phyloP scores from a whole-genome alignment of 1,140 invertebrate species.

The Parasteatoda tepidariorum region DNA sequence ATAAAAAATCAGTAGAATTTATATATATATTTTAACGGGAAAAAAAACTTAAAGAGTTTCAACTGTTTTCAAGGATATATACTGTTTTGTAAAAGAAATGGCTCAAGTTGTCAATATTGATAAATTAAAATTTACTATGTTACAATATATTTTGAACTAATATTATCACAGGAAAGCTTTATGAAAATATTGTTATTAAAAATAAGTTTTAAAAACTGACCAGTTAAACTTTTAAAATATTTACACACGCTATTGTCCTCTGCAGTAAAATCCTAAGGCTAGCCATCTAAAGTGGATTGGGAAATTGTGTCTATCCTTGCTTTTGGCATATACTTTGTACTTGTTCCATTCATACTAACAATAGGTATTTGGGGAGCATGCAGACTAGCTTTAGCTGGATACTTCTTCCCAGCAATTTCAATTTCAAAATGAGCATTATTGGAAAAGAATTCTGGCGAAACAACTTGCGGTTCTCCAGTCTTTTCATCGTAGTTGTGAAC shows the following conservation, averaged over 20 bases:
- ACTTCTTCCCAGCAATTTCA: conserved; percentile 90
- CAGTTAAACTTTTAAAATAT: background rate
- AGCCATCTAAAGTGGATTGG: conserved; percentile 4
- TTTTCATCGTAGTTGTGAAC: conserved; percentile 84
- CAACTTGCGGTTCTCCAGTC: conserved; percentile 74
- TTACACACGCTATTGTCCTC: background rate
- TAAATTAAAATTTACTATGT: no score
- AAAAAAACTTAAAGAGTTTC: no score
- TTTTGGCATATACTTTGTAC: conserved; percentile 49
- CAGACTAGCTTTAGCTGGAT: conserved; percentile 77
- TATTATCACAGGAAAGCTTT: no score
- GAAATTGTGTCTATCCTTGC: conserved; percentile 2
- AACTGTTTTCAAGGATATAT: no score
- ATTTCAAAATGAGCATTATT: conserved; percentile 90
- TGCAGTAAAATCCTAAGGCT: background rate
- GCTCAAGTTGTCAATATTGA: no score
- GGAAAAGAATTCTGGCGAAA: conserved; percentile 88
- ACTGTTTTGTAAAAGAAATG: no score
- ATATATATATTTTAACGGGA: no score
- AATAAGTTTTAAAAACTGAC: background rate
- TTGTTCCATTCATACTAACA: conserved; percentile 54
- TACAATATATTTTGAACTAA: no score
- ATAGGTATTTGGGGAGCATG: conserved; percentile 69
- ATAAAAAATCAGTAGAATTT: no score
- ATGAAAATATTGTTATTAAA: no score